A percentile compares a stretch with the other conserved stretches of the same genome.
phyloP scores from a whole-genome alignment of 2,113 vertebrate genomes.

The Cnemophilus loriae region DNA sequence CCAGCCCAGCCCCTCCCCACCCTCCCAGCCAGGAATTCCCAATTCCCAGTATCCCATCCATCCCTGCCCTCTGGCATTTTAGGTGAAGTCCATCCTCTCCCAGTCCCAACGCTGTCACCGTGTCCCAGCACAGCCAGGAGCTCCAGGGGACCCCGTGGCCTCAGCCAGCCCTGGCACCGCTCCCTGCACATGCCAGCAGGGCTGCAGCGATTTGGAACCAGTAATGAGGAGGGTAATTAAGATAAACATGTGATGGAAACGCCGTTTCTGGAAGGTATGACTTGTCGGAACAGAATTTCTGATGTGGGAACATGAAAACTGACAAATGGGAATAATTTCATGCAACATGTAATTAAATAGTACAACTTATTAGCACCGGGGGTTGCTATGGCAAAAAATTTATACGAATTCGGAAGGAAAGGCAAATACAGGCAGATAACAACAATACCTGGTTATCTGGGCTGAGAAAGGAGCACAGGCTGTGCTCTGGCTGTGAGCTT shows the following conservation, averaged over 20 bases:
- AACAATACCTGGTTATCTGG: background rate
- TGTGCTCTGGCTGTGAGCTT: accelerated
- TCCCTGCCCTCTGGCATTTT: background rate
- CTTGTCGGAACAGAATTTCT: background rate
- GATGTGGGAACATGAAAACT: background rate
- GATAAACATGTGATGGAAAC: accelerated
- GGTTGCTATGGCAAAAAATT: background rate
- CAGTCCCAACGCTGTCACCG: background rate
- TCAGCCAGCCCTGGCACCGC: background rate
- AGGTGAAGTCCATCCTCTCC: background rate
- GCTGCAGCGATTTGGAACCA: accelerated
- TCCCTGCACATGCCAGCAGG: accelerated
- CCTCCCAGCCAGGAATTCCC: background rate
- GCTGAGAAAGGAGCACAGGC: accelerated
- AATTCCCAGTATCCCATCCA: accelerated
- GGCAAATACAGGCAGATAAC: background rate
- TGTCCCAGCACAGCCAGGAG: background rate
- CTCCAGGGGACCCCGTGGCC: accelerated
- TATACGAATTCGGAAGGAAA: background rate
- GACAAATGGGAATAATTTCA: background rate
- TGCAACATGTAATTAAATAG: background rate
- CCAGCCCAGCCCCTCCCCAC: too few species aligned
- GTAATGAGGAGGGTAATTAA: background rate
- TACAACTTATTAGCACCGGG: background rate
- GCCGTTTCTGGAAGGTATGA: background rate